phyloP scores from a whole-genome alignment of 2,888 invertebrate genomes.

The Lasiommata megera region DNA sequence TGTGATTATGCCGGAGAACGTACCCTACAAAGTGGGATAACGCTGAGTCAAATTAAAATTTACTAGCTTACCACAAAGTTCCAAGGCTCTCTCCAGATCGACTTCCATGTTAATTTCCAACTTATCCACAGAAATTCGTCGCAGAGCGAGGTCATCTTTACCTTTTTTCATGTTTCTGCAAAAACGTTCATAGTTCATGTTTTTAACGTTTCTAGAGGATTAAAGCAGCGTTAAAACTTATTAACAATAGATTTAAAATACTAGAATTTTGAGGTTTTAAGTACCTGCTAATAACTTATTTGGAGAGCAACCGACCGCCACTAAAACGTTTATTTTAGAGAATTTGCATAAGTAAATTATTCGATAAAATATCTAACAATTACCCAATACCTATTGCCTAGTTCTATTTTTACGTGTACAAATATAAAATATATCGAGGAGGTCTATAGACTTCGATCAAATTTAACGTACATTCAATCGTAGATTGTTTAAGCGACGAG shows the following conservation, averaged over 20 bases:
- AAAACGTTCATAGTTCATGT: not conserved
- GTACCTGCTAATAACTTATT: not conserved
- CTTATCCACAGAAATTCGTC: not conserved
- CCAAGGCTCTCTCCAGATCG: slow-evolving; percentile 59
- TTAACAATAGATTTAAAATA: too few species aligned
- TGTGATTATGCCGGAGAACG: too few species aligned
- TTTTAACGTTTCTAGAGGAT: too few species aligned
- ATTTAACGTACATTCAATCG: too few species aligned
- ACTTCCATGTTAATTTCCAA: slow-evolving; percentile 36
- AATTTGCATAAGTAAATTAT: not conserved
- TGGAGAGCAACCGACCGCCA: not conserved
- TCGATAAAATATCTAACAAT: not conserved
- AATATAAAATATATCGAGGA: too few species aligned
- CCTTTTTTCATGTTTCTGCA: slow-evolving; percentile 30
- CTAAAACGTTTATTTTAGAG: not conserved
- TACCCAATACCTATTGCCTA: too few species aligned
- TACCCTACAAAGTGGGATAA: too few species aligned
- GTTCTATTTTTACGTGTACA: not conserved
- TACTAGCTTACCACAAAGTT: slow-evolving; percentile 56
- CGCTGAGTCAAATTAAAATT: too few species aligned
- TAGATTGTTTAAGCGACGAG: too few species aligned
- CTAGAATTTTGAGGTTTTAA: not conserved
- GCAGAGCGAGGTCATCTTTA: slow-evolving; percentile 15
- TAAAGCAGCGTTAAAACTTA: too few species aligned
- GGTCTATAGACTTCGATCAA: too few species aligned